Base-by-base conservation (phyloP, 2,113 vertebrate genomes). In the Polypterus senegalus region DNA sequence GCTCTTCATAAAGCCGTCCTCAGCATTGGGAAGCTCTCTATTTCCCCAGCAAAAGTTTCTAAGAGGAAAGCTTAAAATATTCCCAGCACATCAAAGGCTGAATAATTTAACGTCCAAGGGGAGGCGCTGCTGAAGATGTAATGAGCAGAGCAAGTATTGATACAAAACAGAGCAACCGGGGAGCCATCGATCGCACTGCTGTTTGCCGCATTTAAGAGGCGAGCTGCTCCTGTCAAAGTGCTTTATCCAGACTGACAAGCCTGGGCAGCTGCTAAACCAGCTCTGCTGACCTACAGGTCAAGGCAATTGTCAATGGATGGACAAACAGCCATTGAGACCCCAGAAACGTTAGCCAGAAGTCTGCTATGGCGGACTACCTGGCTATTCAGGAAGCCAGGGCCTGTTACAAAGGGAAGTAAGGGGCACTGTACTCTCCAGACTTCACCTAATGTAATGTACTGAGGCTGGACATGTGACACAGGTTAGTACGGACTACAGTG, bases 141-240 rank as follows among this genome's bases (percentile, higher is more conserved):
- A 88, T 86, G 84, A 85, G 83, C 74, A 85, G 76, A 81, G 84
- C 82, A 83, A 60, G 76, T 82, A 88, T 81, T 83, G 81, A 85
- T 83, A 85, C 74, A 78, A 86, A 85, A 88, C 83, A 83, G 79
- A 74, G 82, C 83, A 85, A 78, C 81, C 85, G 81, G 82, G 82
- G 80, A 86, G 74, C 78, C 76, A 86, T 85, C 66, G 86, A 86
- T 86, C 74, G 61, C 56, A 73, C 71, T 75, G 74, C 76, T 76
- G 76, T 84, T 85, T 83, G 83, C 76, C 79, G 69, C 76, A 81
- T 78, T 77, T 73, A 78, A 78, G 27, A 77, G 67, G 54, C 72
- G 69, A 69, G 78, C 74, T 57, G 65, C 61, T 57, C 58, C 70
- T 69, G 71, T 80, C 76, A 76, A 73, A 71, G 59, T 65, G 65